Conservation (phyloP, 2,797 vertebrate species). For the Pristis pectinata region DNA sequence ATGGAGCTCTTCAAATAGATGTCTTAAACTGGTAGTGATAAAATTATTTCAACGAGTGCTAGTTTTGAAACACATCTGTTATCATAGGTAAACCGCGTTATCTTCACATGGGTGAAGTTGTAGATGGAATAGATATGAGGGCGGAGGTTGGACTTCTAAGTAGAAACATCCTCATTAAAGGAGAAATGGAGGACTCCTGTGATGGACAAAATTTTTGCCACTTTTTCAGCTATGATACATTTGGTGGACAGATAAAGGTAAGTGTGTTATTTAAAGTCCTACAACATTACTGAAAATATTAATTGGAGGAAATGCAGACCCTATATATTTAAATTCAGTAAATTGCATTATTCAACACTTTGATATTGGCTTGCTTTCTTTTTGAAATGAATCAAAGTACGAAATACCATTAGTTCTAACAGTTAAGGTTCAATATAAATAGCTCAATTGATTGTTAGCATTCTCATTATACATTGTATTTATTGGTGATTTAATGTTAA, state of each 20-base stretch:
- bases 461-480: not conserved
- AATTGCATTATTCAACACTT: not conserved
- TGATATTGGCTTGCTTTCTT: not conserved
- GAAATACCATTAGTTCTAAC: not conserved
- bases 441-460: not conserved
- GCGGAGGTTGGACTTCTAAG: conserved; percentile 48
- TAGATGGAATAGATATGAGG: conserved; percentile 48
- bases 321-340: not conserved
- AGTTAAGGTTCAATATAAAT: not conserved
- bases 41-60: not conserved
- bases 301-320: not conserved
- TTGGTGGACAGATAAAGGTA: conserved; percentile 52
- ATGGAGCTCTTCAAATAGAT: conserved; percentile 39
- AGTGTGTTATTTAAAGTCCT: conserved; percentile 40
- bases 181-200: conserved; percentile 50
- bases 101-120: conserved; percentile 48
- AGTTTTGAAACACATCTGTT: conserved; percentile 45
- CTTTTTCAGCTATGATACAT: conserved; percentile 49
- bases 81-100: conserved; percentile 50
- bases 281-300: not conserved
- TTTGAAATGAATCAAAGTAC: not conserved
- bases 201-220: conserved; percentile 46
- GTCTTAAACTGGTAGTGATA: not conserved
- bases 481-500: not conserved
- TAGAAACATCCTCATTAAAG: conserved; percentile 50